Conservation (phyloP, 2,888 invertebrate genomes). For the Pyrgus malvae region DNA sequence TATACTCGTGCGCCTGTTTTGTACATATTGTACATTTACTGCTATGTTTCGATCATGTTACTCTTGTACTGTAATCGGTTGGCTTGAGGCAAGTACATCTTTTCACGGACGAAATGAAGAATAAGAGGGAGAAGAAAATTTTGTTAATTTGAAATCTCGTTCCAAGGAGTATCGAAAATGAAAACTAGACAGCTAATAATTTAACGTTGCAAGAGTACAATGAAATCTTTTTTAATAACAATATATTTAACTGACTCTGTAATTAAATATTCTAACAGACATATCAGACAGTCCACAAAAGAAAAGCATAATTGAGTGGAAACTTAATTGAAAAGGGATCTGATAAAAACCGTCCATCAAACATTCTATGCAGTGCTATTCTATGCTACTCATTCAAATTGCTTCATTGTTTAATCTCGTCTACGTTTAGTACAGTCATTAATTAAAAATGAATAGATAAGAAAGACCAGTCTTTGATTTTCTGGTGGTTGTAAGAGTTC, state of each 20-base stretch:
- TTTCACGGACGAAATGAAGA: no score
- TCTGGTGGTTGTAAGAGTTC: not conserved
- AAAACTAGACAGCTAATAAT: no score
- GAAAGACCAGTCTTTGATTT: slow-evolving; percentile 4
- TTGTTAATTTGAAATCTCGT: no score
- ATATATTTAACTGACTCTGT: no score
- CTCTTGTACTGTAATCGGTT: slow-evolving; percentile 14
- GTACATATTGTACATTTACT: slow-evolving; percentile 28
- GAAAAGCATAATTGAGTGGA: not conserved
- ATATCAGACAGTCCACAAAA: not conserved
- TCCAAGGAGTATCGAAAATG: no score
- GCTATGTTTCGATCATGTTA: slow-evolving; percentile 18
- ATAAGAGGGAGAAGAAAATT: no score
- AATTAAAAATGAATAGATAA: slow-evolving; percentile 19
- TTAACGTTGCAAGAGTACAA: no score
- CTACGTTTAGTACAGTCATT: slow-evolving; percentile 6
- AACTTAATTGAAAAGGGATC: not conserved
- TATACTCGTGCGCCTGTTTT: slow-evolving; percentile 24
- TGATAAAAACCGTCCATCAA: slow-evolving; percentile 9
- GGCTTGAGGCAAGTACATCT: not conserved
- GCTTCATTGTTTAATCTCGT: slow-evolving; percentile 2
- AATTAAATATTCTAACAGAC: not conserved
- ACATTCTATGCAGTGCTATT: slow-evolving; percentile 7
- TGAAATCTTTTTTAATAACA: no score
- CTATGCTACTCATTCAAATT: slow-evolving; percentile 3